Conservation (phyloP, 2,113 vertebrate species). For the Natator depressus region DNA sequence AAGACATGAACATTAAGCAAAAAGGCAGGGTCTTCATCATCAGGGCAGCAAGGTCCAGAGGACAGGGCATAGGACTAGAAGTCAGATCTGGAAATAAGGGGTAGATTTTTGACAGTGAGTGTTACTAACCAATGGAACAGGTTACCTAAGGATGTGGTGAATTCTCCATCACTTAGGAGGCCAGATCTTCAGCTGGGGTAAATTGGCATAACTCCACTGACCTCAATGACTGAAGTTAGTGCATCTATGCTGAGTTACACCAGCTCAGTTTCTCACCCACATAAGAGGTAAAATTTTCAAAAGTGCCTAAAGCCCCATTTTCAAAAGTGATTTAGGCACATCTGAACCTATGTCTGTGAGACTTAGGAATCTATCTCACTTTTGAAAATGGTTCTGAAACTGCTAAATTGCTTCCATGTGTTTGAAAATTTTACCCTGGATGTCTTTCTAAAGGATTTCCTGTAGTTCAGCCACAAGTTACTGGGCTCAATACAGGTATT, state of each 20-base stretch:
- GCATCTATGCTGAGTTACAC: not conserved
- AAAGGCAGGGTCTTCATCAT: not conserved
- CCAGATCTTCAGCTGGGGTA: not conserved
- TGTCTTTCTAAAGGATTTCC: not conserved
- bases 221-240: not conserved
- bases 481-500: not conserved
- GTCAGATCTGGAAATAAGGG: not conserved
- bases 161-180: not conserved
- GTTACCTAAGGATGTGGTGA: not conserved
- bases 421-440: not conserved
- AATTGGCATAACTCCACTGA: not conserved
- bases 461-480: not conserved
- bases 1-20: constrained; percentile 1
- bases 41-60: not conserved
- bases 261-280: not conserved
- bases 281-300: not conserved
- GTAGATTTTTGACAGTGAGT: not conserved
- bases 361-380: not conserved
- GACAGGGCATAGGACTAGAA: not conserved
- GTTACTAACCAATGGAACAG: not conserved
- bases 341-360: not conserved
- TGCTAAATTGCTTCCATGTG: not conserved
- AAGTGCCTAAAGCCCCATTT: not conserved
- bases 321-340: not conserved
- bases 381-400: not conserved